A percentile compares a stretch with the other conserved stretches of the same genome.
These are phyloP conservation scores for Panulirus ornatus DNA, from an alignment of 1,140 invertebrate species.

Conservation along the genomic window DNA sequence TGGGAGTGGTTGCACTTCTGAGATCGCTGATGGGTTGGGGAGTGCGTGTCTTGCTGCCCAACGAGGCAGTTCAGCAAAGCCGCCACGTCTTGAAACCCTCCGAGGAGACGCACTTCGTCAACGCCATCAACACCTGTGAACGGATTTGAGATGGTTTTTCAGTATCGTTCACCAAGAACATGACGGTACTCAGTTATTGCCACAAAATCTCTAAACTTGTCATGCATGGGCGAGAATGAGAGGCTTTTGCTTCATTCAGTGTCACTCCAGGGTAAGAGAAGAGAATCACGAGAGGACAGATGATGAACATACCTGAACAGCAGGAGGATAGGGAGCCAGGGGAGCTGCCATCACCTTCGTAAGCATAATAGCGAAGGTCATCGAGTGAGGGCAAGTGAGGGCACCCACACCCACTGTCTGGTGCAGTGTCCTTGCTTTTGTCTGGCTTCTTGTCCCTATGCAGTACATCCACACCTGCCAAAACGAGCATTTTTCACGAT, in stretches of 20 bases:
- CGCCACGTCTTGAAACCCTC: slow-evolving; percentile 44
- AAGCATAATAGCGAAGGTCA: slow-evolving; percentile 96
- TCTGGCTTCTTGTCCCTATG: background rate
- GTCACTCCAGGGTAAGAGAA: background rate
- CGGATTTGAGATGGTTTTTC: background rate
- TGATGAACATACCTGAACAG: slow-evolving; percentile 76
- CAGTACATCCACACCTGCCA: background rate
- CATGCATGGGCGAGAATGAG: background rate
- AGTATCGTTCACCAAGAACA: background rate
- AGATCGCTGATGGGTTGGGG: background rate
- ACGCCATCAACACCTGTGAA: slow-evolving; percentile 29
- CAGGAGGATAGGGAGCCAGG: slow-evolving; percentile 95
- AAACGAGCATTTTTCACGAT: background rate
- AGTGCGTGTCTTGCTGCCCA: background rate
- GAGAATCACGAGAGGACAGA: too few relatives aligned
- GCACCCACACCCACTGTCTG: slow-evolving; percentile 14
- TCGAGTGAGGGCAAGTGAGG: slow-evolving; percentile 80
- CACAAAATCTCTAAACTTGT: background rate
- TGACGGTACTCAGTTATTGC: background rate
- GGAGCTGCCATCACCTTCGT: slow-evolving; percentile 96
- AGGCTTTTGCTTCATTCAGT: background rate
- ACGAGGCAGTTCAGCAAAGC: slow-evolving; percentile 36
- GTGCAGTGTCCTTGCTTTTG: background rate
- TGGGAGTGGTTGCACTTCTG: background rate
- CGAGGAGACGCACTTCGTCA: slow-evolving; percentile 25